Evolutionary conservation across 2,113 vertebrate species (phyloP), one percentile per base, ranked within the genome.

Genomic region (Cephalopholis sonnerati): DNA sequence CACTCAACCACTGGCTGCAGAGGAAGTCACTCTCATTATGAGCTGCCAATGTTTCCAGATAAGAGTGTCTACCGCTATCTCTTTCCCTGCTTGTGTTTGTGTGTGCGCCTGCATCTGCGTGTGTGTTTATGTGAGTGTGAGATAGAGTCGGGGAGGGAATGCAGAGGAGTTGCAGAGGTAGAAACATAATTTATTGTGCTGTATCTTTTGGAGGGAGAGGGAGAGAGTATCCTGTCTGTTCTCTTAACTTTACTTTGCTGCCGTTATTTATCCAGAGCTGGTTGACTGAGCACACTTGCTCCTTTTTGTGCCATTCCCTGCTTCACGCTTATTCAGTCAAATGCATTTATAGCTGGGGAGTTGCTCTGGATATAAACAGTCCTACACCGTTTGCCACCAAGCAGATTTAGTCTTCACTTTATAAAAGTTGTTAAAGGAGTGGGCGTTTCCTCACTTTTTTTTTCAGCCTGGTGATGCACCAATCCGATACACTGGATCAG

Each of bases 11-110:
- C 77, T 75, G 84, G 83, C 82, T 88, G 79, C 86, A 88, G 79
- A 86, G 79, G 77, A 92, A 90, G 79, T 91, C 84, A 65, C 83
- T 88, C 82, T 88, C 79, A 83, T 90, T 87, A 88, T 59, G 73
- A 81, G 70, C 88, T 88, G 87, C 87, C 86, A 86, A 69, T 83
- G 89, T 71, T 84, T 48, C 17, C 36, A 87, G 89, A 92, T 91
- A 85, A 91, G 74, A 76, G 59, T 22, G 62, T 86, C 61, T 63
- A 11, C 70, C 10, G 4, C 70, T 79, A 74, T 84, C 63, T 77
- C 17, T 3, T 25, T 36, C 53, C 63, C 64, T 50, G 55, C 55
- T 66, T 9, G 25, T 70, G 62, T 84, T 65, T 72, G 76, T 36
- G 66, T 72, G 75, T 44, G 3, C 2, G 67, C 11, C 16, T 63